phyloP scores from a whole-genome alignment of 2,888 invertebrate genomes.

The Pardosa pseudoannulata region DNA sequence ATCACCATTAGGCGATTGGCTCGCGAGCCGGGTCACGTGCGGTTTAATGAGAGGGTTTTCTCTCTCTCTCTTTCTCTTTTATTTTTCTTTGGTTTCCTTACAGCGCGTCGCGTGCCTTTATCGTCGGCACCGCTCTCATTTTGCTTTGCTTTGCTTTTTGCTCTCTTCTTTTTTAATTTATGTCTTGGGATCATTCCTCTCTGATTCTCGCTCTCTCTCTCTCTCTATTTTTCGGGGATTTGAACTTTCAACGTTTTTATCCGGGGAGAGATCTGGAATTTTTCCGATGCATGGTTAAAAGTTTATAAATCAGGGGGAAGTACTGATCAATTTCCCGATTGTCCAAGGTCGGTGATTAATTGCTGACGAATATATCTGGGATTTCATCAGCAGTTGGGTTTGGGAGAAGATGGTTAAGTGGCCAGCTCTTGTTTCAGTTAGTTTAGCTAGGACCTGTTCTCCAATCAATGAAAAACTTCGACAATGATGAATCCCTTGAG shows the following conservation, averaged over 20 bases:
- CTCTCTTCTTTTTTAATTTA: conserved; percentile 32
- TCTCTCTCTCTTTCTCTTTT: too few relatives aligned
- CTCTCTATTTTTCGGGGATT: neutral
- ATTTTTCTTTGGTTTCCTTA: neutral
- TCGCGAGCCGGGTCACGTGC: conserved; percentile 66
- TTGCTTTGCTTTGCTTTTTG: too few relatives aligned
- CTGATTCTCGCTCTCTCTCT: too few relatives aligned
- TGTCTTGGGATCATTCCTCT: conserved; percentile 24
- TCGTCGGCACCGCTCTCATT: neutral
- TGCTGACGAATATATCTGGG: neutral
- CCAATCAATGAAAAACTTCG: too few relatives aligned
- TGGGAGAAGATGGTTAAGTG: neutral
- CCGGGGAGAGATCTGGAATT: conserved; percentile 1
- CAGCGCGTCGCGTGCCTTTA: conserved; percentile 58
- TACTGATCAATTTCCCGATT: neutral
- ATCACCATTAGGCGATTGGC: conserved; percentile 70
- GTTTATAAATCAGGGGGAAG: conserved; percentile 14
- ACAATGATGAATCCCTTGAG: too few relatives aligned
- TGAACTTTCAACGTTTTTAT: neutral
- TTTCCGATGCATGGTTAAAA: conserved; percentile 4
- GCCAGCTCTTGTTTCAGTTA: neutral
- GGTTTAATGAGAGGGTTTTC: conserved; percentile 65
- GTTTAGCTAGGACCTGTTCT: too few relatives aligned
- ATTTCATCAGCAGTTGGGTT: neutral
- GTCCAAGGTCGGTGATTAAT: neutral